Base-by-base conservation (phyloP, 2,888 invertebrate species). In the Cataglyphis albicans region DNA sequence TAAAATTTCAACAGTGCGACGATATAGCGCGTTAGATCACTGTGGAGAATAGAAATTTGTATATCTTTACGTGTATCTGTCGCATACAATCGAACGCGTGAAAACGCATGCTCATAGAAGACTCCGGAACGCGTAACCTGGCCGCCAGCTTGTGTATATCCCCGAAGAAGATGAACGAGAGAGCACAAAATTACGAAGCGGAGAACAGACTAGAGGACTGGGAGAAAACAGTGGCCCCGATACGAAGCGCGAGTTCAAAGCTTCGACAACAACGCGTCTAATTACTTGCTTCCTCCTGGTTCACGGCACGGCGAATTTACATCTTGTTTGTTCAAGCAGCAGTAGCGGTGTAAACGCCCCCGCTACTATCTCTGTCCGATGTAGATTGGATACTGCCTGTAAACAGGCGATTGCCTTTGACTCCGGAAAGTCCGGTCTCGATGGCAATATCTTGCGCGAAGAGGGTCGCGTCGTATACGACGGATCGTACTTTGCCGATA, bases 261-360 rank as follows among this genome's bases (percentile, higher is more conserved):
- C 93, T 91, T 80, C 78, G 91, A 90, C 92, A 93, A 93, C 93
- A 93, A 92, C 93, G 93, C 92, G 93, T 93, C 93, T 93, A 93
- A 93, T 93, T 93, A 93, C 93, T 93, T 92, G 92, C 92, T 92
- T 92, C 93, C 92, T 86, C 89, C 85, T 87, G 89, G 89, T 90
- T 86, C 88, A 82, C 85, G 90, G 87, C 90, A 89, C 88, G 87
- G 89, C 87, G 90, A 92, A 93, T 93, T 93, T 93, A 93, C 93
- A 93, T 93, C 91, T 92, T 93, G 93, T 93, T 93, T 93, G 91
- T 91, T 92, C 90, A 92, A 93, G 92, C 91, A 91, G 91, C 91
- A 90, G 91, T 91, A 92, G 85, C 87, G 35, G 78, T 63, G 88
- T 89, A 88, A 87, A 86, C 72, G 78, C 84, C 84, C 35, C 76